Conservation (phyloP, 2,113 vertebrate genomes). For the Rhizomys pruinosus region DNA sequence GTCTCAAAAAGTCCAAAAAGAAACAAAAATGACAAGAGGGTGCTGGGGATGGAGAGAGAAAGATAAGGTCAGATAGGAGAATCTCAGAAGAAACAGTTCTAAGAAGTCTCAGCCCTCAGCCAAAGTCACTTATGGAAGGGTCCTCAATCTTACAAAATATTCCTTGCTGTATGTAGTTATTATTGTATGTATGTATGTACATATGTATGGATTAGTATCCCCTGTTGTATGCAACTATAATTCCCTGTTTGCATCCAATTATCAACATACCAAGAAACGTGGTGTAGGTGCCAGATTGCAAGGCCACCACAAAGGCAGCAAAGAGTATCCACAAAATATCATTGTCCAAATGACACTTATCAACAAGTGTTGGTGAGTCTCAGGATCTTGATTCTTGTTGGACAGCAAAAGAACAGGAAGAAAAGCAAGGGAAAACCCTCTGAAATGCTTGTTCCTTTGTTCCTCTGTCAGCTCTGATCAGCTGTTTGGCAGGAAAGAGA, state of each 20-base stretch:
- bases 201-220: too few species aligned
- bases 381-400: conserved; percentile 42
- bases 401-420: conserved; percentile 56
- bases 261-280: neutral
- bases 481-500: conserved; percentile 74
- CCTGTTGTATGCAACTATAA: neutral
- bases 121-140: neutral
- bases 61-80: neutral
- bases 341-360: neutral
- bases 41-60: neutral
- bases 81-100: neutral
- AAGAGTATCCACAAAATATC: neutral
- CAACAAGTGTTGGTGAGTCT: neutral
- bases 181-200: too few species aligned
- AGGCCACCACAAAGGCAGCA: neutral
- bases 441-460: conserved; percentile 78
- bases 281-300: neutral
- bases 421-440: conserved; percentile 24
- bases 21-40: too few species aligned
- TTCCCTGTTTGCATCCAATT: neutral
- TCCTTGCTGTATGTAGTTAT: too few species aligned
- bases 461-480: conserved; percentile 81
- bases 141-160: neutral
- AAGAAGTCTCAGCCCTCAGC: neutral
- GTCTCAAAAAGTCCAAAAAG: too few species aligned